Conservation (phyloP, 2,888 invertebrate genomes). For the Scaptomyza tumidula region DNA sequence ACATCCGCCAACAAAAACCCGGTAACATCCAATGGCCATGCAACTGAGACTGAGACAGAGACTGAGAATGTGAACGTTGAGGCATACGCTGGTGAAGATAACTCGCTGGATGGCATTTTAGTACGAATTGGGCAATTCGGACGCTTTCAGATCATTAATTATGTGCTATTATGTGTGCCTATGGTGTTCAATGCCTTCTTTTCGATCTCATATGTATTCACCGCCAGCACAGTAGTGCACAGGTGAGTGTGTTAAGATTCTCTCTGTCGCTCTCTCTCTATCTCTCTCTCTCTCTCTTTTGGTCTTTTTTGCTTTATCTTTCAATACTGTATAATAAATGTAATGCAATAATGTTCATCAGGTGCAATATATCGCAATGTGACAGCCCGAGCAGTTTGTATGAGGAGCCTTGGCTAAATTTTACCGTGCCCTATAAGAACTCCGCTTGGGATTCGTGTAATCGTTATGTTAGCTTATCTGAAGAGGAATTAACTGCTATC, state of each 20-base stretch:
- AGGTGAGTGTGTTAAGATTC: slow-evolving; percentile 85
- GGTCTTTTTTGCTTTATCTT: neutral
- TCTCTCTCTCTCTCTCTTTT: neutral
- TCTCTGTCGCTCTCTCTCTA: neutral
- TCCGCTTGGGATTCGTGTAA: slow-evolving; percentile 66
- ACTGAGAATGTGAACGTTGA: slow-evolving; percentile 15
- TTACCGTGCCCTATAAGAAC: slow-evolving; percentile 82
- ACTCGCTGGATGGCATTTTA: slow-evolving; percentile 74
- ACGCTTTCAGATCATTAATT: slow-evolving; percentile 87
- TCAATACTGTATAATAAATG: neutral
- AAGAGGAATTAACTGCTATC: neutral
- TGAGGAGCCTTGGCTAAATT: slow-evolving; percentile 85
- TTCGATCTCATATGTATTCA: slow-evolving; percentile 89
- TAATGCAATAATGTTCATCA: slow-evolving; percentile 33
- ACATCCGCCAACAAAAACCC: slow-evolving; percentile 10
- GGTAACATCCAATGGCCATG: slow-evolving; percentile 41
- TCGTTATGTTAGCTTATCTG: slow-evolving; percentile 52
- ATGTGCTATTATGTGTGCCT: slow-evolving; percentile 87
- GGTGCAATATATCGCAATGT: slow-evolving; percentile 83
- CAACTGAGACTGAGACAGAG: slow-evolving; percentile 14
- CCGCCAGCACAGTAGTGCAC: slow-evolving; percentile 88
- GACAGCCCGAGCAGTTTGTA: slow-evolving; percentile 76
- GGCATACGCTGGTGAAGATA: slow-evolving; percentile 56
- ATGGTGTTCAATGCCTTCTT: slow-evolving; percentile 88
- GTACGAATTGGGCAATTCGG: slow-evolving; percentile 87